Evolutionary conservation across 2,113 vertebrate genomes (phyloP).

Genomic region (Corythoichthys intestinalis): DNA sequence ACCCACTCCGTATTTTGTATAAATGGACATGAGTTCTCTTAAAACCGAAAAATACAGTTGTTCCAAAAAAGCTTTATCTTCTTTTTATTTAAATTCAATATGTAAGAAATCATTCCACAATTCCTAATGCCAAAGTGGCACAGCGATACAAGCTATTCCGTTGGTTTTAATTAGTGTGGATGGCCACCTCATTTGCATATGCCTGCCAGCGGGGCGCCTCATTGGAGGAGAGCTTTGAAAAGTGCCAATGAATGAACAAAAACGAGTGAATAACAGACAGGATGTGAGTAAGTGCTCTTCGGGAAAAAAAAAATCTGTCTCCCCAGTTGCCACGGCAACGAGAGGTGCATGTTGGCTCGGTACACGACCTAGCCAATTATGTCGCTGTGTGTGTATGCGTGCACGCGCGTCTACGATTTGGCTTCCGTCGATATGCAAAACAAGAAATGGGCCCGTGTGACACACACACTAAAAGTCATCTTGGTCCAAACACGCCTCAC

Average conservation of each 20-base stretch:
- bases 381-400: constrained; percentile 23
- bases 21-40: neutral
- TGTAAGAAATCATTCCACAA: neutral
- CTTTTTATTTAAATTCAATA: neutral
- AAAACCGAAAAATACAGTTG: too few relatives aligned
- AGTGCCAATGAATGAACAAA: constrained; percentile 65
- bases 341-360: constrained; percentile 62
- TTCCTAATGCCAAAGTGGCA: constrained; percentile 28
- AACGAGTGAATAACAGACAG: constrained; percentile 63
- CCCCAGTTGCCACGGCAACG: constrained; percentile 62
- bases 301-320: constrained; percentile 56
- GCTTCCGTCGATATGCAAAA: constrained; percentile 58
- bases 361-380: constrained; percentile 64
- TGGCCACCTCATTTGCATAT: constrained; percentile 58
- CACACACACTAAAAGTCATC: constrained; percentile 34
- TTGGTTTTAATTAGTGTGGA: constrained; percentile 59
- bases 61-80: neutral
- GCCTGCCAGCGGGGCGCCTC: constrained; percentile 53
- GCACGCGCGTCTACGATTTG: constrained; percentile 40
- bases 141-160: constrained; percentile 38
- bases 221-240: constrained; percentile 53
- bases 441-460: constrained; percentile 32
- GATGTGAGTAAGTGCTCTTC: constrained; percentile 68
- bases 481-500: constrained; percentile 26
- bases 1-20: neutral